Evolutionary conservation across 2,888 invertebrate genomes (phyloP).

Genomic region (Cotesia congregata): DNA sequence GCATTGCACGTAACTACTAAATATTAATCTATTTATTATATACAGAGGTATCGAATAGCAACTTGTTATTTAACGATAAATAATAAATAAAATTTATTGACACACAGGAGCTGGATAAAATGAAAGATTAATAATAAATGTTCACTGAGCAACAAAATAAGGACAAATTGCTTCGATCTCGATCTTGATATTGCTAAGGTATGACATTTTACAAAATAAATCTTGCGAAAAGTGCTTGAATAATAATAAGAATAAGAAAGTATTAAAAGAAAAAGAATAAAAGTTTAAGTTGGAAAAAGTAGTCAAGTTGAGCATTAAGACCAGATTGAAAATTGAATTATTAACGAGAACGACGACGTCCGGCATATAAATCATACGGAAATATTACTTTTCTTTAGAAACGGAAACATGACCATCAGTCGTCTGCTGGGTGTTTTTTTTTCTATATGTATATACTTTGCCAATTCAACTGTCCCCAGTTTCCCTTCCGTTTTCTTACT

Average conservation of each 20-base stretch:
- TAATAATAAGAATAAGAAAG: conserved; percentile 16
- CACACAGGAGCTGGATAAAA: not conserved
- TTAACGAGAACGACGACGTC: conserved; percentile 56
- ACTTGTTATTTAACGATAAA: not conserved
- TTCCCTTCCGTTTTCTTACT: conserved; percentile 23
- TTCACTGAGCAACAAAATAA: not conserved
- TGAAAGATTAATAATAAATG: not conserved
- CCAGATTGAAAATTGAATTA: conserved; percentile 63
- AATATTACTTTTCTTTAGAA: conserved; percentile 54
- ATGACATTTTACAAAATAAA: not conserved
- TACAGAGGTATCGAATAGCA: not conserved
- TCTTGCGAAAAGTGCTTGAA: conserved; percentile 19
- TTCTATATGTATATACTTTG: conserved; percentile 23
- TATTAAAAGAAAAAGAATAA: conserved; percentile 3
- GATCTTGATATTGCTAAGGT: not conserved
- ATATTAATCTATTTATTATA: not conserved
- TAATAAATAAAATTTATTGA: not conserved
- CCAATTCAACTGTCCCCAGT: conserved; percentile 34
- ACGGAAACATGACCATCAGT: conserved; percentile 48
- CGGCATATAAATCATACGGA: conserved; percentile 60
- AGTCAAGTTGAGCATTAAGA: conserved; percentile 50
- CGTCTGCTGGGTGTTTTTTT: conserved; percentile 23
- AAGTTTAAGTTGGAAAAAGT: conserved; percentile 38
- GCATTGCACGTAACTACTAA: not conserved
- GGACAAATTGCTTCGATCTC: not conserved